Evolutionary conservation across 2,113 vertebrate genomes (phyloP), one percentile per base, ranked within the genome.

Genomic region (Paramormyrops kingsleyae): DNA sequence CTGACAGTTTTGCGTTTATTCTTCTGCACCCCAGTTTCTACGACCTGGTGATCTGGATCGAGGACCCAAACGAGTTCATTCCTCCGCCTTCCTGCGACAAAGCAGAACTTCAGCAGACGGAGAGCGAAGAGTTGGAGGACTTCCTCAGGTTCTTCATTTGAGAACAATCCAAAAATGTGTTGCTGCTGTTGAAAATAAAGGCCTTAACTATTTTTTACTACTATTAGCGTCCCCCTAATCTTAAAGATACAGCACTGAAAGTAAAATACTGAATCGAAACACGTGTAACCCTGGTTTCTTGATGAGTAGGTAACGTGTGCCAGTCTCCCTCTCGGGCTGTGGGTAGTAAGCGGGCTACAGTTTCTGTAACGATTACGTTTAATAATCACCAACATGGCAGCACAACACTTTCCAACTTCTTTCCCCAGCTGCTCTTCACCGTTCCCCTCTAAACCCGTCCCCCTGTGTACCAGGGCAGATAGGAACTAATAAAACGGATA

Each of bases 1-100:
- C 52, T 42, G 31, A 27, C 27, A 83, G 39, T 5, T 27, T 47
- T 31, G 44, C 21, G 5, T 74, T 83, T 56, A 35, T 89, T 49
- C 6, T 88, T 89, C 90, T 12, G 85, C 35, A 83, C 12, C 59
- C 0, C 47, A 92, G 92, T 66, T 93, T 90, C 90, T 92, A 84
- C 62, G 92, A 93, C 70, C 70, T 92, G 1, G 90, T 93, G 12
- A 3, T 91, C 24, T 90, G 92, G n/a, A 53, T 93, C 4, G 92
- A 92, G 31, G 80, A 93, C 53, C 93, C 93, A 0, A 0, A 0
- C 1, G 5, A 24, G 90, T 94, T 96, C 53, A 89, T 91, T 53
- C 93, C 94, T 8, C 95, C 95, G 0, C 44, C 31, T 8, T 96
- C 92, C 91, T 96, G 95, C 74, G 0, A 15, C 0, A 84, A 50